phyloP scores from a whole-genome alignment of 2,113 vertebrate genomes.

The Formicarius rufipectus region DNA sequence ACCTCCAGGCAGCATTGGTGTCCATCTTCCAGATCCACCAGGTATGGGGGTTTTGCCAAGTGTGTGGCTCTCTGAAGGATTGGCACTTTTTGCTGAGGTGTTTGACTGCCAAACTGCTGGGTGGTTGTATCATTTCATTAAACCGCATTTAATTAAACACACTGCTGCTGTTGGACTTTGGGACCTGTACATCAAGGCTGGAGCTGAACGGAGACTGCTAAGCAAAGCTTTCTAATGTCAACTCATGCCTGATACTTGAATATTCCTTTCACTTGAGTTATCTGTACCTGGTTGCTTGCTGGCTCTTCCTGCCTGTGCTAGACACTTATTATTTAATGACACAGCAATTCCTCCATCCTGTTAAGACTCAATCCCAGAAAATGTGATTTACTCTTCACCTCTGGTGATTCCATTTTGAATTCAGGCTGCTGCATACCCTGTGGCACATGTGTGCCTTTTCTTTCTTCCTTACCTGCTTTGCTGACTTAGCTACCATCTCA shows the following conservation, averaged over 20 bases:
- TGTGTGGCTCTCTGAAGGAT: background rate
- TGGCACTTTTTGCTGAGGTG: background rate
- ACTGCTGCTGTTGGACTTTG: background rate
- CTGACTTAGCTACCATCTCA: background rate
- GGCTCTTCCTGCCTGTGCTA: background rate
- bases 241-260: background rate
- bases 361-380: background rate
- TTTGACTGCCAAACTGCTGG: background rate
- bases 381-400: background rate
- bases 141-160: background rate
- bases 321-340: background rate
- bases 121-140: background rate
- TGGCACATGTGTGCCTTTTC: background rate
- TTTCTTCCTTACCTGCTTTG: background rate
- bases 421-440: background rate
- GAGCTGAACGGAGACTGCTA: background rate
- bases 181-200: background rate
- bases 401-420: background rate
- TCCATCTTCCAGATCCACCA: constrained; percentile 96
- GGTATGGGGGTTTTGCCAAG: constrained; percentile 50
- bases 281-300: background rate
- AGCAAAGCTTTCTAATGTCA: background rate
- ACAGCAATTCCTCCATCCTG: background rate
- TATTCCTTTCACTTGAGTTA: background rate
- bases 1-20: constrained; percentile 93